phyloP scores from a whole-genome alignment of 2,888 invertebrate genomes.

The Amblyjoppa fuscipennis region DNA sequence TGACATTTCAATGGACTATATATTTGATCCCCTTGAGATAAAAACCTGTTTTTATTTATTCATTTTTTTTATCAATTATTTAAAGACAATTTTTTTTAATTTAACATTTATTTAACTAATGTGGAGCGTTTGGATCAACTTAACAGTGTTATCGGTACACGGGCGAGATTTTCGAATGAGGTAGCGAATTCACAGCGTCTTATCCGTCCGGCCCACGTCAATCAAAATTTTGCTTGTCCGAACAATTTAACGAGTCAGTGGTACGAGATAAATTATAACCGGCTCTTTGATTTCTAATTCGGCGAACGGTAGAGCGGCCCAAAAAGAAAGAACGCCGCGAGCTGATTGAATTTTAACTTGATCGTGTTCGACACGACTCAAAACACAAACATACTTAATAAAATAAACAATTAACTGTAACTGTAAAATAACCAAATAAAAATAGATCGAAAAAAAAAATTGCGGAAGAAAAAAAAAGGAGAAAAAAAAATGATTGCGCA shows the following conservation, averaged over 20 bases:
- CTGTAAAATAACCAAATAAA: not conserved
- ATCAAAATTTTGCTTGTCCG: not conserved
- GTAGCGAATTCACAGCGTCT: not conserved
- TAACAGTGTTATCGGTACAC: not conserved
- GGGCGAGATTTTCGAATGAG: not conserved
- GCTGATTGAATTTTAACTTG: no score
- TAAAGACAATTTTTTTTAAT: not conserved
- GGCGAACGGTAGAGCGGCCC: not conserved
- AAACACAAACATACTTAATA: no score
- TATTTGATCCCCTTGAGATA: no score
- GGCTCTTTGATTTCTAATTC: not conserved
- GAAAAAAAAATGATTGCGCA: not conserved
- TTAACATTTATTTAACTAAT: no score
- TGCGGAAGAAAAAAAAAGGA: not conserved
- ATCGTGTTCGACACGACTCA: no score
- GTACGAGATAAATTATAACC: not conserved
- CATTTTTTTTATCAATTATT: no score
- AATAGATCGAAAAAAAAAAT: not conserved
- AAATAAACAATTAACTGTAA: not conserved
- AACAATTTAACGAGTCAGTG: not conserved
- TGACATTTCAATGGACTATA: no score
- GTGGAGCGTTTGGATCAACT: not conserved
- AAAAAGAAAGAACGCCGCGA: no score
- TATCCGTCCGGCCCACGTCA: not conserved
- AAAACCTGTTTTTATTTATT: no score